These are phyloP conservation scores for Stenodera caucasica DNA, from an alignment of 2,888 invertebrate genomes.

Conservation along the genomic window DNA sequence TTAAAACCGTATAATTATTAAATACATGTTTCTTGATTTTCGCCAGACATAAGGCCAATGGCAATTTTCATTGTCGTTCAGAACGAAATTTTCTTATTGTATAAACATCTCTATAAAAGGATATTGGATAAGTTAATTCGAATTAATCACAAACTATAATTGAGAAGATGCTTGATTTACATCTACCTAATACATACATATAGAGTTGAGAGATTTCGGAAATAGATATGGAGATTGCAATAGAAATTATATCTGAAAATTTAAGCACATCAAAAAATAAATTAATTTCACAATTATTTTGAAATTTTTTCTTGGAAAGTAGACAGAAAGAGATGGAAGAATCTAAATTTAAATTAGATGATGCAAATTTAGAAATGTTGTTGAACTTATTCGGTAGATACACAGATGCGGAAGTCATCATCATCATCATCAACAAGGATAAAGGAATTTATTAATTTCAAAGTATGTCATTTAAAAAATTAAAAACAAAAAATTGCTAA, in stretches of 20 bases:
- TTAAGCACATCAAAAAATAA: not conserved
- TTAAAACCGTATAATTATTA: too few species aligned
- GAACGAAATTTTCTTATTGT: too few species aligned
- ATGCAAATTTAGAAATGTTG: slow-evolving; percentile 6
- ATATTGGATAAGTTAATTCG: not conserved
- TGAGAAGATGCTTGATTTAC: not conserved
- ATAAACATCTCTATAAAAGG: too few species aligned
- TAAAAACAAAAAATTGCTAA: not conserved
- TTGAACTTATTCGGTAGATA: not conserved
- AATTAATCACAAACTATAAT: not conserved
- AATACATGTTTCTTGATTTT: too few species aligned
- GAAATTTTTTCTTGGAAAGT: not conserved
- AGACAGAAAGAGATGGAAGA: not conserved
- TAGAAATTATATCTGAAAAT: not conserved
- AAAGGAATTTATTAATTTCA: too few species aligned
- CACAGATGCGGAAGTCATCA: not conserved
- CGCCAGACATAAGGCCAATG: too few species aligned
- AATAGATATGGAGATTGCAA: not conserved
- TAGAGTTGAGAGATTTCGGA: not conserved
- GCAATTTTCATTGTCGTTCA: too few species aligned
- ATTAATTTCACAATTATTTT: not conserved
- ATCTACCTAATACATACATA: too few species aligned
- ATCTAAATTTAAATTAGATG: slow-evolving; percentile 1
- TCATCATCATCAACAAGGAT: not conserved
- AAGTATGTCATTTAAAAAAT: not conserved